phyloP scores from a whole-genome alignment of 2,888 invertebrate species.

The Hirtodrosophila duncani region DNA sequence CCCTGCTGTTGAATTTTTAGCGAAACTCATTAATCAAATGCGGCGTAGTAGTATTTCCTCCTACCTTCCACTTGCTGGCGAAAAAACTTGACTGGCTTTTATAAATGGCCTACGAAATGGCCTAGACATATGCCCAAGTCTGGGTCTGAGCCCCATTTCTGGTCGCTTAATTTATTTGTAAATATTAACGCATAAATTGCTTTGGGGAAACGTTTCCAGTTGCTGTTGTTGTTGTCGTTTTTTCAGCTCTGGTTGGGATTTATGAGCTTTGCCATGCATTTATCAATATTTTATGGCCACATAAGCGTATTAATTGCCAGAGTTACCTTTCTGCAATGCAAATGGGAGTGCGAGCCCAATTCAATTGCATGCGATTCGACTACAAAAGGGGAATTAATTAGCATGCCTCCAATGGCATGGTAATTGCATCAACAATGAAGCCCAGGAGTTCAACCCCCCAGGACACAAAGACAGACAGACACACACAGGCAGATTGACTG shows the following conservation, averaged over 20 bases:
- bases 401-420: conserved; percentile 15
- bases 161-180: conserved; percentile 42
- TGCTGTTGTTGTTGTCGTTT: background rate
- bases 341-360: too few relatives aligned
- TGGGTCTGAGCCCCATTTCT: background rate
- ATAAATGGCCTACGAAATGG: conserved; percentile 48
- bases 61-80: conserved; percentile 5
- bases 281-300: conserved; percentile 40
- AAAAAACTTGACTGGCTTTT: conserved; percentile 19
- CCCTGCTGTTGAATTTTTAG: conserved; percentile 26
- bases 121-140: conserved; percentile 29
- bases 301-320: conserved; percentile 34
- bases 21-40: conserved; percentile 47
- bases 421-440: conserved; percentile 24
- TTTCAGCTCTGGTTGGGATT: conserved; percentile 14
- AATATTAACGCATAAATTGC: conserved; percentile 44
- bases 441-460: background rate
- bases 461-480: too few relatives aligned
- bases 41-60: conserved; percentile 33
- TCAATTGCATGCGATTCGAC: too few relatives aligned
- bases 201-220: conserved; percentile 20
- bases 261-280: conserved; percentile 21
- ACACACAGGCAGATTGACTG: too few relatives aligned
- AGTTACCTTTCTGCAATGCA: conserved; percentile 19
- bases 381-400: conserved; percentile 36